Evolutionary conservation across 2,797 vertebrate genomes (phyloP).

Genomic region (Dryobates pubescens): DNA sequence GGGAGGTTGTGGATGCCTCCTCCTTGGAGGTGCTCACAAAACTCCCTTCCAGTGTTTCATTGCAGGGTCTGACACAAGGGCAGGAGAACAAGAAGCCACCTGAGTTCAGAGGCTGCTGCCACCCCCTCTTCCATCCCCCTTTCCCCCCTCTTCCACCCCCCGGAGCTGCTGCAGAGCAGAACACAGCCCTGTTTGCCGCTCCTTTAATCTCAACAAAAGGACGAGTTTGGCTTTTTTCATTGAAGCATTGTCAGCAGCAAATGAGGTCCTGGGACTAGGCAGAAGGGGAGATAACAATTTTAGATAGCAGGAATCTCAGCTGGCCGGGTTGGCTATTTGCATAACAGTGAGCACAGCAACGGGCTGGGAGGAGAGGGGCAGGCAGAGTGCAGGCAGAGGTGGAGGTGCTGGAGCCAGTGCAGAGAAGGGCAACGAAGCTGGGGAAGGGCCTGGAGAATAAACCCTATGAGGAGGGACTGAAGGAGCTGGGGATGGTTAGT

Average conservation of each 20-base stretch:
- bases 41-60: neutral
- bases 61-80: neutral
- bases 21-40: too few species aligned
- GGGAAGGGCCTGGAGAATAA: too few species aligned
- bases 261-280: neutral
- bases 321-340: neutral
- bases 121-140: neutral
- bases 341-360: neutral
- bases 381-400: neutral
- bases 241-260: neutral
- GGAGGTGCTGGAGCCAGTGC: too few species aligned
- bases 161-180: neutral
- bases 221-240: neutral
- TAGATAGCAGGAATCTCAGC: neutral
- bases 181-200: neutral
- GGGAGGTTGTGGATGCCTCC: too few species aligned
- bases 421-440: too few species aligned
- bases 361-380: neutral
- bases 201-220: neutral
- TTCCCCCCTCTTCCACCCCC: too few species aligned
- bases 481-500: too few species aligned
- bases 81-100: neutral
- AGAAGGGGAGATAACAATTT: neutral
- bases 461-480: too few species aligned
- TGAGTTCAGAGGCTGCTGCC: neutral